Percentiles rank a stretch among this genome's conserved stretches.
Conservation (phyloP, 2,797 vertebrate genomes). For the Lepilemur ruficaudatus region DNA sequence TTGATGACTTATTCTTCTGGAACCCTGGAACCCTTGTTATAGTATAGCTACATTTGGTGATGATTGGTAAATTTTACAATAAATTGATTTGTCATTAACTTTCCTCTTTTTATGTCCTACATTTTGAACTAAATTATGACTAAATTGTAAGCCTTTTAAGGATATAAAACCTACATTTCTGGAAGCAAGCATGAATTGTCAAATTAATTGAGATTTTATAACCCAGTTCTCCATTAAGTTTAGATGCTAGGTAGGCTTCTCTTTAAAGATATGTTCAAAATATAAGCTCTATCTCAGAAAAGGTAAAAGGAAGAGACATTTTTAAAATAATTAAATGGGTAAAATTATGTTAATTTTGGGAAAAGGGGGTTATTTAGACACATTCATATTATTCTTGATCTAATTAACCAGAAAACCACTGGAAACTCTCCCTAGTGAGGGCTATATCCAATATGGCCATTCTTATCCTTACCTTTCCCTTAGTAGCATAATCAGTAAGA, state of each 20-base stretch:
- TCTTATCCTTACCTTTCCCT: not conserved
- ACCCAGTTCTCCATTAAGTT: not conserved
- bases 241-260: not conserved
- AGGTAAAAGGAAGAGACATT: not conserved
- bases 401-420: not conserved
- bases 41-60: not conserved
- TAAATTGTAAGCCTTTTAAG: not conserved
- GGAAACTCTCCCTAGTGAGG: not conserved
- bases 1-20: not conserved
- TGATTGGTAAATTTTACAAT: not conserved
- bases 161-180: not conserved
- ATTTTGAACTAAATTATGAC: not conserved
- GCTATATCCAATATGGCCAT: not conserved
- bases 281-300: not conserved
- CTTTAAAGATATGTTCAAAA: not conserved
- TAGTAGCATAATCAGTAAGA: not conserved
- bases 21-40: not conserved
- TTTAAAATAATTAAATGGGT: not conserved
- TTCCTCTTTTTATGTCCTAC: not conserved
- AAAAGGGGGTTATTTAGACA: not conserved
- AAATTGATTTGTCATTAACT: not conserved
- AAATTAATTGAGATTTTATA: not conserved
- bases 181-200: not conserved
- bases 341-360: not conserved
- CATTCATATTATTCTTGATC: not conserved